Base-by-base conservation (phyloP, 2,113 vertebrate genomes). In the Oenanthe oenanthe region DNA sequence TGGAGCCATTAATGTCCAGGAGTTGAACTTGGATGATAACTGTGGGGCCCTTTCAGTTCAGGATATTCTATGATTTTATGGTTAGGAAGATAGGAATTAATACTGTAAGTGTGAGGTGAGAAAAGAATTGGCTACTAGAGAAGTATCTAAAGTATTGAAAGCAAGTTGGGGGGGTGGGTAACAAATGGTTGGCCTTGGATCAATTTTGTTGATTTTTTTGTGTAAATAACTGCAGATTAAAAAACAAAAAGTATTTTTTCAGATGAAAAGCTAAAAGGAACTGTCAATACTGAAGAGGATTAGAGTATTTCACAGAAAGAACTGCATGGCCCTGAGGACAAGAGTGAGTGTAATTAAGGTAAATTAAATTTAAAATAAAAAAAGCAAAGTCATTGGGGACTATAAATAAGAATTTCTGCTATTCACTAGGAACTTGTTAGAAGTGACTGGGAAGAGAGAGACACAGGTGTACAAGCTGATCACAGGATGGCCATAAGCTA, bases 301-400 rank as follows among this genome's bases (percentile, higher is more conserved):
- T 85, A 85, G 17, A 36, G 17, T 72, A 61, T 94, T 91, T 93
- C 40, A 85, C 40, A 61, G 72, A 75, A 93, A 94, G 31, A 88
- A 82, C 31, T 79, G 15, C 66, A 19, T 68, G 85, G 81, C 85
- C 88, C 61, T 67, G 93, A 96, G 53, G 45, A 91, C 48, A 42
- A 42, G 40, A 82, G 17, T 61, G 85, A 91, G 22, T 0, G 0
- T 75, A 89, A 95, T 81, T 81, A 94, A 92, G 66, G 82, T 65
- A 90, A 80, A 92, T 87, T 71, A 75, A 84, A 85, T 87, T 92
- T 91, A 38, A 88, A 82, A 92, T 72, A 87, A 91, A 89, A 95
- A 87, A 14, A 84, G 7, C 73, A 85, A 93, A 70, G 62, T 88
- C 74, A 79, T 3, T 6, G 2, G 36, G 40, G 42, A 75, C 48